Conservation (phyloP, 1,140 invertebrate species). For the Phortica variegata region DNA sequence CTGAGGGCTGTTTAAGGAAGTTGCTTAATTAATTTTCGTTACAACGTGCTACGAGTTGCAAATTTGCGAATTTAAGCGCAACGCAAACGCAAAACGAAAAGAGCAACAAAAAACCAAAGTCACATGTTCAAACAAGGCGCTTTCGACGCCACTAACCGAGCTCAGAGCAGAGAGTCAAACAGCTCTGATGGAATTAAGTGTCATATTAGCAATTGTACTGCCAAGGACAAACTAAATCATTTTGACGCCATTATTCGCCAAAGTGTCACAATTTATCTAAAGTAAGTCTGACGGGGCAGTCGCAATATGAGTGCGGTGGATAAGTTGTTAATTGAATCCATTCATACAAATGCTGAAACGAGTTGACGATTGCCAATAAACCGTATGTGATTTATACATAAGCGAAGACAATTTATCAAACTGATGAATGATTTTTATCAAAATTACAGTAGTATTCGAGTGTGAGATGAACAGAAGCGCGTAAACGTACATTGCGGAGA, state of each 20-base stretch:
- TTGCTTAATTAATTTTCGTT: slow-evolving; percentile 51
- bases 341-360: too few species aligned
- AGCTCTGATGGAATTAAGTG: slow-evolving; percentile 38
- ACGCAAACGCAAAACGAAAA: slow-evolving; percentile 5
- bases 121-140: slow-evolving; percentile 1
- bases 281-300: slow-evolving; percentile 10
- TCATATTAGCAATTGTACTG: slow-evolving; percentile 33
- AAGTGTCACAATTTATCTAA: slow-evolving; percentile 32
- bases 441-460: too few species aligned
- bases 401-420: slow-evolving; percentile 43
- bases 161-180: not conserved
- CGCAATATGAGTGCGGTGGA: slow-evolving; percentile 3
- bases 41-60: slow-evolving; percentile 43
- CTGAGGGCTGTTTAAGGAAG: slow-evolving; percentile 19
- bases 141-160: not conserved
- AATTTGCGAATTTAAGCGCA: slow-evolving; percentile 25
- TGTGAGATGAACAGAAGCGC: too few species aligned
- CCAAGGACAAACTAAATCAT: slow-evolving; percentile 36
- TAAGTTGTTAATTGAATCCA: slow-evolving; percentile 13
- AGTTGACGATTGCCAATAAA: too few species aligned
- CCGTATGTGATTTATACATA: too few species aligned
- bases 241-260: slow-evolving; percentile 32
- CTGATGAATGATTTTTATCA: slow-evolving; percentile 30
- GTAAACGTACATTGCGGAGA: too few species aligned
- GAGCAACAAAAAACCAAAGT: slow-evolving; percentile 9